Evolutionary conservation across 1,140 invertebrate genomes (phyloP).

Genomic region (Drosophila kanapiae): DNA sequence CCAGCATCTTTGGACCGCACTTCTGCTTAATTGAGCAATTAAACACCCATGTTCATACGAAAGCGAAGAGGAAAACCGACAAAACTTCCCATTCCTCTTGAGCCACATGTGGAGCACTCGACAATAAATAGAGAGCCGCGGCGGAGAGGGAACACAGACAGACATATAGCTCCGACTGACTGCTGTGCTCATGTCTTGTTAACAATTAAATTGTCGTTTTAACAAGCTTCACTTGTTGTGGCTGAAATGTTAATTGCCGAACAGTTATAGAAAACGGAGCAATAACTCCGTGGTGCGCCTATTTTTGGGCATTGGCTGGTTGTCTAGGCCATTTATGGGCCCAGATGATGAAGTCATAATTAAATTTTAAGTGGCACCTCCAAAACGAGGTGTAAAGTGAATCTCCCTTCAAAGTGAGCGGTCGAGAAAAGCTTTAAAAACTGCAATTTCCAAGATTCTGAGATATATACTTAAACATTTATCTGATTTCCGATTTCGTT

Average conservation of each 20-base stretch:
- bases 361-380: slow-evolving; percentile 57
- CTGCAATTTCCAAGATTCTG: neutral
- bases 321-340: slow-evolving; percentile 66
- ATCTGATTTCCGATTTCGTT: neutral
- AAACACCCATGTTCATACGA: slow-evolving; percentile 77
- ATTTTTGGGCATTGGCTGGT: slow-evolving; percentile 75
- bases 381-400: slow-evolving; percentile 27
- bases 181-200: slow-evolving; percentile 70
- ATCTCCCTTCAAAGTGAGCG: slow-evolving; percentile 45
- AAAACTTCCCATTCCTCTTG: slow-evolving; percentile 63
- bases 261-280: slow-evolving; percentile 82
- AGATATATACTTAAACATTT: neutral
- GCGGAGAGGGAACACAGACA: neutral
- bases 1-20: slow-evolving; percentile 67
- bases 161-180: slow-evolving; percentile 11
- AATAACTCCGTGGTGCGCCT: slow-evolving; percentile 54
- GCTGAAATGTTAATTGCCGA: slow-evolving; percentile 83
- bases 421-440: neutral
- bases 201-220: slow-evolving; percentile 85
- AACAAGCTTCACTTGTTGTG: slow-evolving; percentile 83
- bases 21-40: slow-evolving; percentile 84
- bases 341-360: slow-evolving; percentile 67
- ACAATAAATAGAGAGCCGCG: slow-evolving; percentile 23
- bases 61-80: slow-evolving; percentile 58
- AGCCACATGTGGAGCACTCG: slow-evolving; percentile 77